Evolutionary conservation across 2,888 invertebrate species (phyloP).

Genomic region (Cataglyphis rosenhaueri): DNA sequence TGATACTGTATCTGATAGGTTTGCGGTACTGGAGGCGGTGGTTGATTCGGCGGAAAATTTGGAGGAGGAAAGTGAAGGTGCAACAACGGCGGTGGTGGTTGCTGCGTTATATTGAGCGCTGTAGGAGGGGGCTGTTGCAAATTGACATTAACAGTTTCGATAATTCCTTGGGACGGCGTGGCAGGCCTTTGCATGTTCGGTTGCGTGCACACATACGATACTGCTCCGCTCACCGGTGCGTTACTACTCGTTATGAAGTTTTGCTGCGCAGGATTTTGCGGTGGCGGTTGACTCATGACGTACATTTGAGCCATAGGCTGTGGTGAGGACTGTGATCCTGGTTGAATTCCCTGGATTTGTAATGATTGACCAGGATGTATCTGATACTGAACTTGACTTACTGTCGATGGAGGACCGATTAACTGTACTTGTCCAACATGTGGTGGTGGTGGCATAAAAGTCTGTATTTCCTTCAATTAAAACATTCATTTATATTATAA

Average conservation of each 20-base stretch:
- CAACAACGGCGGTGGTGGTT: conserved; percentile 81
- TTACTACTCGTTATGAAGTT: conserved; percentile 79
- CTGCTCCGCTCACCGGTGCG: conserved; percentile 79
- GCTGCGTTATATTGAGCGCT: conserved; percentile 80
- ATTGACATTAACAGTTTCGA: conserved; percentile 83
- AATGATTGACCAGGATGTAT: conserved; percentile 83
- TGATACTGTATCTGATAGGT: conserved; percentile 84
- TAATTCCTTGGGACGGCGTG: conserved; percentile 81
- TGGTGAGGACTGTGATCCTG: conserved; percentile 81
- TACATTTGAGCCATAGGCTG: conserved; percentile 84
- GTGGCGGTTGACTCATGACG: conserved; percentile 84
- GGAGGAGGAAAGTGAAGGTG: conserved; percentile 84
- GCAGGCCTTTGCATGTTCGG: conserved; percentile 80
- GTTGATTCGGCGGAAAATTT: conserved; percentile 83
- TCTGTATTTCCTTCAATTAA: conserved; percentile 81
- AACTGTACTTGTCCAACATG: conserved; percentile 83
- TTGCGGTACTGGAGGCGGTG: conserved; percentile 84
- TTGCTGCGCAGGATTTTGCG: conserved; percentile 78
- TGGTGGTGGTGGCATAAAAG: conserved; percentile 82
- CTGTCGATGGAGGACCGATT: conserved; percentile 84
- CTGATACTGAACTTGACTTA: conserved; percentile 84
- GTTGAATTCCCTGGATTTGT: conserved; percentile 82
- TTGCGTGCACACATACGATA: conserved; percentile 84
- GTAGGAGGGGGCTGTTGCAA: conserved; percentile 83
- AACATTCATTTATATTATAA: conserved; percentile 19